phyloP scores from a whole-genome alignment of 2,888 invertebrate genomes.

The Plebejus anna region DNA sequence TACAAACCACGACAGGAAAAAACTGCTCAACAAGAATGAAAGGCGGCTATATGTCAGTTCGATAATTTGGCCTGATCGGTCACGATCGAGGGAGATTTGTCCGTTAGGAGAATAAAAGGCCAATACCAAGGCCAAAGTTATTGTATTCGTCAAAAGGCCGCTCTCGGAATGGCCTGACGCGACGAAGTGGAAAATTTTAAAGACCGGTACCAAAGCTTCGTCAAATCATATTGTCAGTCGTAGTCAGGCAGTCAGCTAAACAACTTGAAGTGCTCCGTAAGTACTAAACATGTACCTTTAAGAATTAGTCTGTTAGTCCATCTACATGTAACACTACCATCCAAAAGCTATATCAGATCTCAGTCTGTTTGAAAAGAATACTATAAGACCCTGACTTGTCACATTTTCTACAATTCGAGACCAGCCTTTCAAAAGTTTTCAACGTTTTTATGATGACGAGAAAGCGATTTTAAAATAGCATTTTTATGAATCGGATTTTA shows the following conservation, averaged over 20 bases:
- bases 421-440: neutral
- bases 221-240: slow-evolving; percentile 38
- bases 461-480: neutral
- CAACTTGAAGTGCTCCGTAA: slow-evolving; percentile 33
- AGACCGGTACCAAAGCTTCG: slow-evolving; percentile 31
- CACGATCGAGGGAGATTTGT: slow-evolving; percentile 67
- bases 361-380: slow-evolving; percentile 50
- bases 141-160: neutral
- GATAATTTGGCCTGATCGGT: slow-evolving; percentile 75
- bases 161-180: slow-evolving; percentile 3
- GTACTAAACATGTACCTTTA: slow-evolving; percentile 28
- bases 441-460: neutral
- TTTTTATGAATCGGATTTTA: neutral
- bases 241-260: slow-evolving; percentile 56
- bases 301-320: slow-evolving; percentile 28
- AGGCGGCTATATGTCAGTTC: slow-evolving; percentile 75
- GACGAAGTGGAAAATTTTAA: neutral
- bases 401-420: neutral
- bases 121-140: slow-evolving; percentile 21
- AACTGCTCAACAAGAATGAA: slow-evolving; percentile 69
- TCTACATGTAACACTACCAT: slow-evolving; percentile 33
- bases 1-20: slow-evolving; percentile 66
- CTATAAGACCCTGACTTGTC: slow-evolving; percentile 43
- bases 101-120: slow-evolving; percentile 33
- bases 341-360: slow-evolving; percentile 38